Conservation (phyloP, 2,888 invertebrate genomes). For the Poecilobothrus nobilitatus region DNA sequence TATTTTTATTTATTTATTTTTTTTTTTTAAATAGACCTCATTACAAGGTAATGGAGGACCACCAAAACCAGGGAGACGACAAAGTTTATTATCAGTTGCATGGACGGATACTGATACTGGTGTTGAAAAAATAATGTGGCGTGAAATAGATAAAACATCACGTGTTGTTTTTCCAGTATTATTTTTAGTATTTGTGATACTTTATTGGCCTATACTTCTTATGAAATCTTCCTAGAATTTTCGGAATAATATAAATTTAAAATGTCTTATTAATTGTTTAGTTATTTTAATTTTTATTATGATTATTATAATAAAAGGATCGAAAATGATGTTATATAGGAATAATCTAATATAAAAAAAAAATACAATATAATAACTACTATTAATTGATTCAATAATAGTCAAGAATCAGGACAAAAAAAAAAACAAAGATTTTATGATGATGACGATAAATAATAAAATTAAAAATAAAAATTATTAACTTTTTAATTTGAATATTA, state of each 20-base stretch:
- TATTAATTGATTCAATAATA: background rate
- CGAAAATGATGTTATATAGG: constrained; percentile 2
- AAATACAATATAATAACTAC: background rate
- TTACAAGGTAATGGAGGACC: constrained; percentile 44
- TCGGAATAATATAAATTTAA: constrained; percentile 28
- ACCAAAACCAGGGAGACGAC: constrained; percentile 41
- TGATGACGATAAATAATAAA: too few relatives aligned
- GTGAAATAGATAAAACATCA: constrained; percentile 68
- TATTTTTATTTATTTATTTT: too few relatives aligned
- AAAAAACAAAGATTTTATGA: too few relatives aligned
- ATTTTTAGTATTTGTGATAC: constrained; percentile 65
- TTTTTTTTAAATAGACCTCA: constrained; percentile 33
- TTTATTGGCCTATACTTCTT: constrained; percentile 72
- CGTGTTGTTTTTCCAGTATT: constrained; percentile 67
- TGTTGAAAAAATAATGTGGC: constrained; percentile 65
- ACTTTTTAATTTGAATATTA: too few relatives aligned
- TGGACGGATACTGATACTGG: constrained; percentile 60
- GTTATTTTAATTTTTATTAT: background rate
- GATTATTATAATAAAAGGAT: background rate
- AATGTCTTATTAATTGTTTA: background rate
- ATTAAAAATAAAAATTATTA: too few relatives aligned
- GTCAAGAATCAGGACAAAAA: too few relatives aligned
- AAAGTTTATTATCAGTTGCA: constrained; percentile 49
- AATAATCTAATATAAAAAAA: background rate
- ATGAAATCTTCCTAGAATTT: constrained; percentile 52